These are phyloP conservation scores for Drosophila acutilabella DNA, from an alignment of 2,888 invertebrate species.

Conservation along the genomic window DNA sequence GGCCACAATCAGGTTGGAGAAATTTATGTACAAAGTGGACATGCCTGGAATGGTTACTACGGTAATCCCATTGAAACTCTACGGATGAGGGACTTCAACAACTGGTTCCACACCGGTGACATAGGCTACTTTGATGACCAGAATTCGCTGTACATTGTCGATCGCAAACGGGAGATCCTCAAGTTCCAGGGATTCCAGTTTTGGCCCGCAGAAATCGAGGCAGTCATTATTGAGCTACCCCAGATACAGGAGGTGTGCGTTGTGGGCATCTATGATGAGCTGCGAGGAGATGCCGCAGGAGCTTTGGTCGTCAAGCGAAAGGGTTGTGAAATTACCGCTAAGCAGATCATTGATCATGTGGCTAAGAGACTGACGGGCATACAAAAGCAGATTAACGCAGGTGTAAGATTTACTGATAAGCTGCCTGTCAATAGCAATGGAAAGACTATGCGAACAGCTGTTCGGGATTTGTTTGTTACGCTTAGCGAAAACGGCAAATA, in stretches of 20 bases:
- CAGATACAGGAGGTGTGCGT: slow-evolving; percentile 79
- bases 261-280: slow-evolving; percentile 75
- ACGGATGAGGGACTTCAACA: slow-evolving; percentile 70
- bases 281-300: slow-evolving; percentile 72
- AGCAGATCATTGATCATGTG: slow-evolving; percentile 62
- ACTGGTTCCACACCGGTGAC: slow-evolving; percentile 83
- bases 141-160: slow-evolving; percentile 77
- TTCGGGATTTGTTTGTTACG: slow-evolving; percentile 53
- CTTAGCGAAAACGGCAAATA: slow-evolving; percentile 1
- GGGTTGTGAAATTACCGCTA: slow-evolving; percentile 50
- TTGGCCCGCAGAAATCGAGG: slow-evolving; percentile 82
- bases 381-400: slow-evolving; percentile 75
- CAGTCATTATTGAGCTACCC: slow-evolving; percentile 64
- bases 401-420: slow-evolving; percentile 72
- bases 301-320: slow-evolving; percentile 72
- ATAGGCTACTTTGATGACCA: slow-evolving; percentile 82
- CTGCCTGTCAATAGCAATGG: slow-evolving; percentile 76
- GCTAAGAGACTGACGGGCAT: slow-evolving; percentile 46
- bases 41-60: slow-evolving; percentile 80
- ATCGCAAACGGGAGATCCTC: slow-evolving; percentile 82
- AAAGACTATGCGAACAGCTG: slow-evolving; percentile 63
- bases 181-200: slow-evolving; percentile 79
- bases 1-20: slow-evolving; percentile 76
- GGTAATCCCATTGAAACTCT: slow-evolving; percentile 71
- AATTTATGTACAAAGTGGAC: slow-evolving; percentile 67